phyloP scores from a whole-genome alignment of 1,140 invertebrate genomes.

The Hyposmocoma kahamanoa region DNA sequence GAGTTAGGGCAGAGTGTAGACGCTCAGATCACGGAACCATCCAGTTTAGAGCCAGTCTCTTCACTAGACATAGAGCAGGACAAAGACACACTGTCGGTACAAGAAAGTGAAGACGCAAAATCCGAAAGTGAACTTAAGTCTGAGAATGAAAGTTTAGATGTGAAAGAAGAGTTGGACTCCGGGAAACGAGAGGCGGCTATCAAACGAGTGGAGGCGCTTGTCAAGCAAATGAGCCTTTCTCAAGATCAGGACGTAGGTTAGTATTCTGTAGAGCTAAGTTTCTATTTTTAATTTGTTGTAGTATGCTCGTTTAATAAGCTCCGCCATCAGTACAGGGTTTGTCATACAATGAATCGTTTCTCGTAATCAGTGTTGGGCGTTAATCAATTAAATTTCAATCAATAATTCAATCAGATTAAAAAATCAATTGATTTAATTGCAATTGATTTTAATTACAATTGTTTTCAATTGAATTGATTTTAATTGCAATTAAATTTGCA shows the following conservation, averaged over 20 bases:
- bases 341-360: too few species aligned
- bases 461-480: too few species aligned
- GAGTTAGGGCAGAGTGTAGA: background rate
- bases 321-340: too few species aligned
- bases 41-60: slow-evolving; percentile 48
- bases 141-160: slow-evolving; percentile 9
- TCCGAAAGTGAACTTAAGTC: slow-evolving; percentile 25
- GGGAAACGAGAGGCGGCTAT: slow-evolving; percentile 51
- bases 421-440: too few species aligned
- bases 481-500: too few species aligned
- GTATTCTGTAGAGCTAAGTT: too few species aligned
- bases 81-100: slow-evolving; percentile 25
- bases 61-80: slow-evolving; percentile 64
- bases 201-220: slow-evolving; percentile 78
- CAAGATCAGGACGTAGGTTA: slow-evolving; percentile 77
- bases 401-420: too few species aligned
- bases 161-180: slow-evolving; percentile 29
- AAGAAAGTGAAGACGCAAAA: slow-evolving; percentile 38
- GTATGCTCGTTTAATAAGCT: too few species aligned
- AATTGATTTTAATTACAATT: too few species aligned
- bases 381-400: too few species aligned
- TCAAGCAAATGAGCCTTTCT: slow-evolving; percentile 88
- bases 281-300: too few species aligned
- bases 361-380: too few species aligned
- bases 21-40: slow-evolving; percentile 25